Conservation (phyloP, 64 coral and sea anemone species). For the Montipora efflorescens region DNA sequence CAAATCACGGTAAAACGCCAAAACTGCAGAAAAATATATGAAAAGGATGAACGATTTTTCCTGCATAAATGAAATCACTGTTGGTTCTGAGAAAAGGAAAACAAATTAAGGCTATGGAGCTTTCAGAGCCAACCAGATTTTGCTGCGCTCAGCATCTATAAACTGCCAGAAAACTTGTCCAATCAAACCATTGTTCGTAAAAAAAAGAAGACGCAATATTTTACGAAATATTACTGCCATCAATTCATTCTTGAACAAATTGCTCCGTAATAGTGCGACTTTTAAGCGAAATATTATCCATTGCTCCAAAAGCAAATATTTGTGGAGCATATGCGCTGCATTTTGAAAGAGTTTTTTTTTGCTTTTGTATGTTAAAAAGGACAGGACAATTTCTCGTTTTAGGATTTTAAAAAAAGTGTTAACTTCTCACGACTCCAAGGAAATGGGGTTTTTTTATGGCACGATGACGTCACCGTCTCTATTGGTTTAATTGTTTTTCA, state of each 20-base stretch:
- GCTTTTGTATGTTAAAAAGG: background rate
- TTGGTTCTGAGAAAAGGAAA: background rate
- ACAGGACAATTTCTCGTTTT: background rate
- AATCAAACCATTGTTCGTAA: background rate
- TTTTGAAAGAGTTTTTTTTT: background rate
- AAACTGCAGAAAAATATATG: background rate
- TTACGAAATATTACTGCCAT: slow-evolving; percentile 2
- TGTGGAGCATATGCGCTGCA: background rate
- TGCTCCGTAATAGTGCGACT: background rate
- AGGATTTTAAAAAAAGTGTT: background rate
- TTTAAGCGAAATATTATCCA: background rate
- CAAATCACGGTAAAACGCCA: background rate
- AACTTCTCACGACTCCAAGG: background rate
- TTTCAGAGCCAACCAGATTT: background rate
- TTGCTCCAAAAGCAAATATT: background rate
- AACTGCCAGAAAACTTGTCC: background rate
- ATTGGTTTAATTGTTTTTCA: background rate
- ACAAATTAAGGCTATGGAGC: background rate
- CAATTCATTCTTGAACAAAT: slow-evolving; percentile 9
- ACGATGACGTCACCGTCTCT: background rate
- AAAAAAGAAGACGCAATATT: slow-evolving; percentile 6
- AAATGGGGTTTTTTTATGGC: background rate
- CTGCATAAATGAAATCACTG: background rate
- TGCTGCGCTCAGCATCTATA: background rate
- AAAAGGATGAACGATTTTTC: background rate